Conservation (phyloP, 35 echinoderm and acorn worm genomes). For the Apostichopus californicus region DNA sequence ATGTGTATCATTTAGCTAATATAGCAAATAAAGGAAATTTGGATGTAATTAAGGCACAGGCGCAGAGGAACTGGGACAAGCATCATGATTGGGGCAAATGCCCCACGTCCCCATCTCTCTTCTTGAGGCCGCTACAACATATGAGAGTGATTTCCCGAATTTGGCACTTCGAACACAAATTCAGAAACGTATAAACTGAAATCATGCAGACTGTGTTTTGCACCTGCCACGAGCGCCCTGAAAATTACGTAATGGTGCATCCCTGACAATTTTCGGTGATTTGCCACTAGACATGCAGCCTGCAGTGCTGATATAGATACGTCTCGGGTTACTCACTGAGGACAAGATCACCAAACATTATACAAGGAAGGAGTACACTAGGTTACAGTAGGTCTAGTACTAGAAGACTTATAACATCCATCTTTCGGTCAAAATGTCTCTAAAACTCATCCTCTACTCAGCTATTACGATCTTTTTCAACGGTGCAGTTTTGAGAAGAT, state of each 20-base stretch:
- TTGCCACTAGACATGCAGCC: neutral
- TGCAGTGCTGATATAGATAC: neutral
- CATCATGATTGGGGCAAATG: too few relatives aligned
- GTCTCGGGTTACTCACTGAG: neutral
- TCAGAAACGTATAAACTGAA: neutral
- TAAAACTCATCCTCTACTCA: conserved; percentile 85
- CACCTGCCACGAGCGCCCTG: neutral
- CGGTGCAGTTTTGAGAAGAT: conserved; percentile 75
- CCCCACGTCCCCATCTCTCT: neutral
- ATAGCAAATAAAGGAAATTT: too few relatives aligned
- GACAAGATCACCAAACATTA: neutral
- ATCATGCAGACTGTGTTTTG: neutral
- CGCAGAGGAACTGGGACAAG: too few relatives aligned
- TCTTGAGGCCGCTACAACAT: neutral
- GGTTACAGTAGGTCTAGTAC: neutral
- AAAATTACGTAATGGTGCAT: conserved; percentile 6
- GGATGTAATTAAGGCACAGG: too few relatives aligned
- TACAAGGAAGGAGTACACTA: neutral
- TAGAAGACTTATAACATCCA: too few relatives aligned
- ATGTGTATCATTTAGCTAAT: too few relatives aligned
- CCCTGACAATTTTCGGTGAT: neutral
- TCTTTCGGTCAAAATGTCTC: conserved; percentile 31
- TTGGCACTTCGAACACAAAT: neutral
- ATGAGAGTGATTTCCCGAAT: neutral
- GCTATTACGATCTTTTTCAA: conserved; percentile 84